Percentiles rank a stretch among this genome's conserved stretches.
These are phyloP conservation scores for Matsumurasca onukii DNA, from an alignment of 1,140 invertebrate species.

Conservation along the genomic window DNA sequence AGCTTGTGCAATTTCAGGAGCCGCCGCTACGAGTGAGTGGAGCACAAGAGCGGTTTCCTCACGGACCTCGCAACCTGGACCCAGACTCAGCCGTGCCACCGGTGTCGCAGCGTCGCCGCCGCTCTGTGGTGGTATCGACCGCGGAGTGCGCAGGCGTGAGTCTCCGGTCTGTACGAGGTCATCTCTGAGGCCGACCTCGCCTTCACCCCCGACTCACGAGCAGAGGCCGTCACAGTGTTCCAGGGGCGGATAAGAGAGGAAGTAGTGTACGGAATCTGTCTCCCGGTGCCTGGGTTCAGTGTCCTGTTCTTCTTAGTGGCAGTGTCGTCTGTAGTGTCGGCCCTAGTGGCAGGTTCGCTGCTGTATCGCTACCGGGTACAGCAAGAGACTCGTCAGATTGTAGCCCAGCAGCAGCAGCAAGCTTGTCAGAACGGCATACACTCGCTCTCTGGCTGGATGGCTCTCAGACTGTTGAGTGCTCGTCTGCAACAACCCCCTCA, in stretches of 20 bases:
- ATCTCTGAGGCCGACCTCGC: conserved; percentile 88
- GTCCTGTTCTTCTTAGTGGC: conserved; percentile 84
- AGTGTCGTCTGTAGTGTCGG: conserved; percentile 78
- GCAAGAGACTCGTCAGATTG: conserved; percentile 55
- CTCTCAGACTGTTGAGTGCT: conserved; percentile 63
- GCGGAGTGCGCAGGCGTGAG: conserved; percentile 80
- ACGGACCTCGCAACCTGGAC: conserved; percentile 73
- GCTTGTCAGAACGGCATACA: conserved; percentile 50
- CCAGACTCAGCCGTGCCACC: conserved; percentile 47
- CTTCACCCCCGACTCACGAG: conserved; percentile 78
- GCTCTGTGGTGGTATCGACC: conserved; percentile 69
- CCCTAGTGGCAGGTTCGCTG: conserved; percentile 72
- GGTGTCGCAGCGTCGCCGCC: conserved; percentile 51
- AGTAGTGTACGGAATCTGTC: conserved; percentile 85
- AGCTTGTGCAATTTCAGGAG: too few relatives aligned
- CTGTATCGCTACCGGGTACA: conserved; percentile 73
- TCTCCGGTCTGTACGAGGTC: conserved; percentile 86
- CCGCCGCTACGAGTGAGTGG: conserved; percentile 7
- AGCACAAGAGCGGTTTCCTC: conserved; percentile 68
- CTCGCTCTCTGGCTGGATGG: conserved; percentile 69
- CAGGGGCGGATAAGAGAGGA: conserved; percentile 83
- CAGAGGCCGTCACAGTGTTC: conserved; percentile 82
- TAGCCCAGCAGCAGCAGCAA: conserved; percentile 48
- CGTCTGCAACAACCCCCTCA: conserved; percentile 47
- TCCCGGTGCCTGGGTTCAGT: conserved; percentile 85